Conservation (phyloP, 2,113 vertebrate genomes). For the Panurus biarmicus region DNA sequence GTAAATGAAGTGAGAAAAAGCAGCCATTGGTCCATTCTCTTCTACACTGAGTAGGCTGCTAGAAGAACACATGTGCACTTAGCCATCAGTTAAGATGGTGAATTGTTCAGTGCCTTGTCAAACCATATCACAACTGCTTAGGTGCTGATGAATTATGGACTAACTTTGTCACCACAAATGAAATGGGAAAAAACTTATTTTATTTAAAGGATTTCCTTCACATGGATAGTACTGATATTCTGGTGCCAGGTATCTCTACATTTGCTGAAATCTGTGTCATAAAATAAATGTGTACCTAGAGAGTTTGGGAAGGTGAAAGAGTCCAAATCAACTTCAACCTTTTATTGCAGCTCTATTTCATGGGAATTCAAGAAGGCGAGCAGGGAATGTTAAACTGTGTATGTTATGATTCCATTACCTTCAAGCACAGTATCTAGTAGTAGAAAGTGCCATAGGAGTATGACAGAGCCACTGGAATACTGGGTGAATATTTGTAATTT, state of each 20-base stretch:
- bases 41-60: background rate
- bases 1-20: constrained; percentile 23
- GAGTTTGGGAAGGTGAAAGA: background rate
- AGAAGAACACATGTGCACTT: background rate
- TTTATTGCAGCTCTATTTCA: background rate
- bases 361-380: background rate
- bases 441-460: background rate
- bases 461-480: background rate
- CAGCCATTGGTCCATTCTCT: background rate
- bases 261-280: background rate
- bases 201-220: background rate
- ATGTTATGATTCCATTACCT: background rate
- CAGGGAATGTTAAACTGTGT: background rate
- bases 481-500: background rate
- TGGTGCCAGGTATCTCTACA: background rate
- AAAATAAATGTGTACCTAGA: background rate
- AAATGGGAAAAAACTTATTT: background rate
- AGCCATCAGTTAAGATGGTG: background rate
- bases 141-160: background rate
- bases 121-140: background rate
- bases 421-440: background rate
- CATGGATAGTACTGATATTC: background rate
- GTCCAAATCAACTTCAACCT: background rate
- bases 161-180: background rate
- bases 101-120: background rate